Evolutionary conservation across 2,113 vertebrate species (phyloP), one percentile per base, ranked within the genome.

Genomic region (Cygnus buccinator): DNA sequence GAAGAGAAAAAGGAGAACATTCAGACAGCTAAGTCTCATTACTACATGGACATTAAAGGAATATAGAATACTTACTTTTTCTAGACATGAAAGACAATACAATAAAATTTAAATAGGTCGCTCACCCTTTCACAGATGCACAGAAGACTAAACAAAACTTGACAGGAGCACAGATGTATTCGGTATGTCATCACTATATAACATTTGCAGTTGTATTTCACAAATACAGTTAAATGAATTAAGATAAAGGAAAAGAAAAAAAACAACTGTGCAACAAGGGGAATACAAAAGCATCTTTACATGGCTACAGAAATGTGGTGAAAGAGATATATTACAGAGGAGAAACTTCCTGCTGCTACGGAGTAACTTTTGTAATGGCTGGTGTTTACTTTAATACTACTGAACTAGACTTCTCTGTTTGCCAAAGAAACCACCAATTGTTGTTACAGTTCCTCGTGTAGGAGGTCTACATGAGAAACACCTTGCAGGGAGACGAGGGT

Each of bases 1-100:
- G 22, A 84, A 98, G 62, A 94, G 83, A 95, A 84, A 84, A 28
- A 80, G 33, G 22, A 63, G 95, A 85, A 78, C 4, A 80, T 54
- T 96, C 35, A 87, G 57, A 31, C 5, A 41, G 55, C 37, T 79
- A 76, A 74, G 90, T 78, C 77, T 87, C 11, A 54, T 79, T 58
- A 54, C 9, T 46, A 28, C 13, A 5, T 1, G 20, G 21, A 78
- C 52, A 57, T 54, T 65, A 68, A 37, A 84, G 19, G 22, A 94
- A 70, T 11, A 67, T 3, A 41, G 44, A 89, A 61, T 39, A 72
- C 54, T 39, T 52, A 50, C 11, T 50, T 50, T 50, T 50, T 50
- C 11, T 50, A 50, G 11, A 50, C 22, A 25, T 13, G 11, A 50
- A 50, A 50, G 48, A 50, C 48, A 50, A 23, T 50, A 50, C 48